Evolutionary conservation across 2,888 invertebrate genomes (phyloP).

Genomic region (Marronus borbonicus): DNA sequence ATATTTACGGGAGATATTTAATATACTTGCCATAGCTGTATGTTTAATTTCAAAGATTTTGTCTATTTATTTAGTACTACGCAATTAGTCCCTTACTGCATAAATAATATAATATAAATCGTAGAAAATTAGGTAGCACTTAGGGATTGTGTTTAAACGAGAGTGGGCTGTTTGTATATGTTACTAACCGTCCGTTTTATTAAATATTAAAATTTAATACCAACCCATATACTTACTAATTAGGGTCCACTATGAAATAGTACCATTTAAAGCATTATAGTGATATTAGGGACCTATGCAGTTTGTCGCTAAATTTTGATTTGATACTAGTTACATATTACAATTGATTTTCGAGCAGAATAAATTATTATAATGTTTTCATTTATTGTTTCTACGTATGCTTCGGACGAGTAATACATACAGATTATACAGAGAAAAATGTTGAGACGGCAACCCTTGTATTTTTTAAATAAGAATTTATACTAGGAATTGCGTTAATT

Average conservation of each 20-base stretch:
- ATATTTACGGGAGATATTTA: too few species aligned
- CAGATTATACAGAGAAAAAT: too few species aligned
- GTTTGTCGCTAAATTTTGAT: background rate
- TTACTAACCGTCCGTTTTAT: slow-evolving; percentile 4
- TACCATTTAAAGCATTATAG: background rate
- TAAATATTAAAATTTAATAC: slow-evolving; percentile 11
- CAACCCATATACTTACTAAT: background rate
- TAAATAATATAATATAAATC: background rate
- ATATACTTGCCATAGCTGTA: too few species aligned
- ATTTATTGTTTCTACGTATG: too few species aligned
- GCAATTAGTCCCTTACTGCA: background rate
- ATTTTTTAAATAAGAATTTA: too few species aligned
- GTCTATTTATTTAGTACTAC: background rate
- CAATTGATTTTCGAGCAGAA: too few species aligned
- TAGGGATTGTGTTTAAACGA: background rate
- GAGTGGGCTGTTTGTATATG: background rate
- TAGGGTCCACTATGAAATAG: background rate
- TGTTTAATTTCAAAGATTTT: too few species aligned
- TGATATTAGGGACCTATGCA: background rate
- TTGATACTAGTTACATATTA: too few species aligned
- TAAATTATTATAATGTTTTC: too few species aligned
- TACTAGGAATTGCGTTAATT: too few species aligned
- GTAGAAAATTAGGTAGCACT: background rate
- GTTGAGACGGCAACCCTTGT: too few species aligned
- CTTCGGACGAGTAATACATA: too few species aligned